These are phyloP conservation scores for Dufourea novaeangliae DNA, from an alignment of 1,140 invertebrate genomes.

Conservation along the genomic window DNA sequence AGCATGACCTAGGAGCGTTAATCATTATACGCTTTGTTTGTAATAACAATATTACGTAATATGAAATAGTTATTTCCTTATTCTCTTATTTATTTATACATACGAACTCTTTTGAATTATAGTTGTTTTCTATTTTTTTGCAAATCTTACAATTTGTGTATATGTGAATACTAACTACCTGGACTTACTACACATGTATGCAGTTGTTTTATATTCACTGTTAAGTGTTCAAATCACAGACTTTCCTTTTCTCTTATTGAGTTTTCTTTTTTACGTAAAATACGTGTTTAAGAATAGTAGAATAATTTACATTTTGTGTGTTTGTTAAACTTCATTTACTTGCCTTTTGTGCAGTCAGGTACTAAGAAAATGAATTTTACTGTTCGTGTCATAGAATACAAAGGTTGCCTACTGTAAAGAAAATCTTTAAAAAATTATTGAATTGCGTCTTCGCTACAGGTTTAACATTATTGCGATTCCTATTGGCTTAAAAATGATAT, in stretches of 20 bases:
- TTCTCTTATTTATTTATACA: background rate
- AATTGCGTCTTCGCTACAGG: slow-evolving; percentile 15
- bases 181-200: background rate
- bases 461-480: slow-evolving; percentile 2
- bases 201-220: background rate
- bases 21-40: background rate
- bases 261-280: background rate
- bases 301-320: slow-evolving; percentile 2
- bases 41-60: background rate
- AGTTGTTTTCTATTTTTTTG: slow-evolving; percentile 1
- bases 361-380: slow-evolving; percentile 12
- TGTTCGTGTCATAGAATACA: background rate
- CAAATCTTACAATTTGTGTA: background rate
- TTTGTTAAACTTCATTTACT: background rate
- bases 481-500: slow-evolving; percentile 5
- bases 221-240: background rate
- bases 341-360: background rate
- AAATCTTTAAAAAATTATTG: background rate
- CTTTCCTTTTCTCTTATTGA: background rate
- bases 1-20: background rate
- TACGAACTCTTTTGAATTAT: background rate
- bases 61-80: background rate
- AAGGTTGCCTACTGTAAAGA: background rate
- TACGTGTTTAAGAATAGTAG: background rate
- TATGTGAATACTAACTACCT: background rate